Percentiles rank a stretch among this genome's conserved stretches.
Evolutionary conservation across 1,140 invertebrate species (phyloP).

Genomic region (Phymastichus coffea): DNA sequence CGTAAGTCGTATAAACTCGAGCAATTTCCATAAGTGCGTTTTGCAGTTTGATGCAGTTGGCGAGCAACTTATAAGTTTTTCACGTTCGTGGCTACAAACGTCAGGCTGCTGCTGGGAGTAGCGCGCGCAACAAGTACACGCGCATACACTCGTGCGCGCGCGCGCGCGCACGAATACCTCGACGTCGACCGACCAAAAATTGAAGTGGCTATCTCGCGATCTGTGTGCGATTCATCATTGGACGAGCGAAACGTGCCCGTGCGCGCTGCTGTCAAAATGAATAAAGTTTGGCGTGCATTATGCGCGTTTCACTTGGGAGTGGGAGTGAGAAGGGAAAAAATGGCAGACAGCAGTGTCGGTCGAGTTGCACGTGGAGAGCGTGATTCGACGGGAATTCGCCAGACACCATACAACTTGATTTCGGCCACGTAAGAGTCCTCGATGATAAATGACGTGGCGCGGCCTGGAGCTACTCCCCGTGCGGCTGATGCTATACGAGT

Average conservation of each 20-base stretch:
- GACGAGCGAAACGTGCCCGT: not conserved
- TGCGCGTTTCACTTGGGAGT: slow-evolving; percentile 29
- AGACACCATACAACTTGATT: not conserved
- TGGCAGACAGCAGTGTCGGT: slow-evolving; percentile 27
- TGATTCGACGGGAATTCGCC: not conserved
- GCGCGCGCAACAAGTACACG: too few relatives aligned
- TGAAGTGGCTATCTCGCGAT: not conserved
- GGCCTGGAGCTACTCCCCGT: not conserved
- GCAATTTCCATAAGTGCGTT: too few relatives aligned
- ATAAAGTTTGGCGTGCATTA: slow-evolving; percentile 24
- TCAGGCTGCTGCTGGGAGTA: too few relatives aligned
- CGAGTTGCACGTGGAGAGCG: not conserved
- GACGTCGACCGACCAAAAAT: too few relatives aligned
- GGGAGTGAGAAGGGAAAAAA: slow-evolving; percentile 12
- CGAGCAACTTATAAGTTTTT: too few relatives aligned
- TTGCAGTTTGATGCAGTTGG: too few relatives aligned
- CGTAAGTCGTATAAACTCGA: too few relatives aligned
- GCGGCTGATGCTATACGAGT: too few relatives aligned
- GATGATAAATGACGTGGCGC: slow-evolving; percentile 11
- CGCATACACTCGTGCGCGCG: too few relatives aligned
- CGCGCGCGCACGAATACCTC: too few relatives aligned
- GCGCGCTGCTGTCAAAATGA: not conserved
- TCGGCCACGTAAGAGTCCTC: not conserved
- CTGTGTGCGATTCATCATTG: not conserved
- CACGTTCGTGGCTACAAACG: too few relatives aligned